Evolutionary conservation across 2,113 vertebrate species (phyloP).

Genomic region (Periophthalmus modestus): DNA sequence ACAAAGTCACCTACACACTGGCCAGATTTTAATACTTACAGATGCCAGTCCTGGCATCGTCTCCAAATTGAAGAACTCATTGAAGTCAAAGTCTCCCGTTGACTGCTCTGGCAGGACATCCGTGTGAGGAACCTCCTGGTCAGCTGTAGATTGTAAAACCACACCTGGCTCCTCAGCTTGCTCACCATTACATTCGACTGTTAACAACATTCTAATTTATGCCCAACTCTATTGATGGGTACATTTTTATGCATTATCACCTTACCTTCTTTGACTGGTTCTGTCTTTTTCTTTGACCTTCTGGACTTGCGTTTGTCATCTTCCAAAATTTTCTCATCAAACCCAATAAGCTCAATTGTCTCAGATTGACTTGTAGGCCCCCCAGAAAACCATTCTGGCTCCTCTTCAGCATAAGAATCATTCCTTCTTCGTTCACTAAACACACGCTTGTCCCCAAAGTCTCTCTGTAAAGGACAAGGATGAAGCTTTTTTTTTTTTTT

Average conservation of each 20-base stretch:
- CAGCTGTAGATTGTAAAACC: conserved; percentile 79
- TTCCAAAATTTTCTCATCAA: conserved; percentile 94
- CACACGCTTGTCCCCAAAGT: conserved; percentile 92
- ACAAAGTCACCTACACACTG: not conserved
- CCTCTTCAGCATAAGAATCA: conserved; percentile 96
- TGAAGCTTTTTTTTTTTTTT: not conserved
- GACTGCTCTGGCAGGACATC: conserved; percentile 85
- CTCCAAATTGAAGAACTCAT: conserved; percentile 98
- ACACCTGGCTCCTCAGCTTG: conserved; percentile 80
- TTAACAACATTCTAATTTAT: conserved; percentile 23
- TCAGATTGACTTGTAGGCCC: conserved; percentile 98
- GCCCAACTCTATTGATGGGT: no score
- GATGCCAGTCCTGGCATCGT: conserved; percentile 94
- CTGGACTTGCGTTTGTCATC: conserved; percentile 91
- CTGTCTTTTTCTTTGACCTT: conserved; percentile 82
- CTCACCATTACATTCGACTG: conserved; percentile 89
- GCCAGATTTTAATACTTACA: conserved; percentile 81
- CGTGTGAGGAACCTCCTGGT: conserved; percentile 92
- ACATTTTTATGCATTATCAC: not conserved
- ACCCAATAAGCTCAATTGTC: conserved; percentile 96
- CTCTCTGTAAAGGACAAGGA: conserved; percentile 79
- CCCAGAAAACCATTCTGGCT: conserved; percentile 97
- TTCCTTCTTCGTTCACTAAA: conserved; percentile 95
- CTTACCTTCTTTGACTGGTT: conserved; percentile 88
- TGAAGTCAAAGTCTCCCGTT: conserved; percentile 96